Evolutionary conservation across 2,113 vertebrate species (phyloP), one percentile per base, ranked within the genome.

Genomic region (Syngnathoides biaculeatus): DNA sequence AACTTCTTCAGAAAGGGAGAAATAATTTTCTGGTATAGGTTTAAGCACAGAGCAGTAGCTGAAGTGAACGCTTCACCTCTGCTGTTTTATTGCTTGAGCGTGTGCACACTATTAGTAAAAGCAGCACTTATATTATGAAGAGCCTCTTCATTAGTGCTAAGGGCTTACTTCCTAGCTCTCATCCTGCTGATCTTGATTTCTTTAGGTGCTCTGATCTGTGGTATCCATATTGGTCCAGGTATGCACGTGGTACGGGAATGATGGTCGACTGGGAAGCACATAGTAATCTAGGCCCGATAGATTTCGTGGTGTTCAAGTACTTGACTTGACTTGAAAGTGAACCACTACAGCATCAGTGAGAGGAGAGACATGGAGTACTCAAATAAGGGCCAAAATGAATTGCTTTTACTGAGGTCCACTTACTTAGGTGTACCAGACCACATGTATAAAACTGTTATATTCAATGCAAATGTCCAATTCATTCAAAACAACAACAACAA

Each of bases 141-240:
- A 67, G 67, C 64, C 52, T 73, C 71, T 79, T 85, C 61, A 81
- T 84, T 78, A 80, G 65, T 61, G 75, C 81, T 79, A 79, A 82
- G 57, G 62, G 38, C 5, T 76, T 59, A 17, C 62, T 40, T 63
- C 27, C 35, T 55, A 63, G 20, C 47, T 69, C 27, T 58, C 20
- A 26, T 70, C 39, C 74, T 22, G 8, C 62, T 66, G 53, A 52
- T 53, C 66, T 55, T 26, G 2, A 53, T 50, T 68, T 79, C 72
- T 78, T 87, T 75, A 78, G 47, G 67, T 8, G 5, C 45, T 2
- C 15, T 40, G 24, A 66, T 70, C 64, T 55, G 57, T 66, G 27
- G 67, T 39, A 19, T 68, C 69, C 67, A 52, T 30, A 67, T 73
- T 73, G 62, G 19, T 40, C 10, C 58, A 40, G 13, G 52, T 11